Percentiles rank a stretch among this genome's conserved stretches.
Evolutionary conservation across 1,140 invertebrate species (phyloP).

Genomic region (Drosophila lini): DNA sequence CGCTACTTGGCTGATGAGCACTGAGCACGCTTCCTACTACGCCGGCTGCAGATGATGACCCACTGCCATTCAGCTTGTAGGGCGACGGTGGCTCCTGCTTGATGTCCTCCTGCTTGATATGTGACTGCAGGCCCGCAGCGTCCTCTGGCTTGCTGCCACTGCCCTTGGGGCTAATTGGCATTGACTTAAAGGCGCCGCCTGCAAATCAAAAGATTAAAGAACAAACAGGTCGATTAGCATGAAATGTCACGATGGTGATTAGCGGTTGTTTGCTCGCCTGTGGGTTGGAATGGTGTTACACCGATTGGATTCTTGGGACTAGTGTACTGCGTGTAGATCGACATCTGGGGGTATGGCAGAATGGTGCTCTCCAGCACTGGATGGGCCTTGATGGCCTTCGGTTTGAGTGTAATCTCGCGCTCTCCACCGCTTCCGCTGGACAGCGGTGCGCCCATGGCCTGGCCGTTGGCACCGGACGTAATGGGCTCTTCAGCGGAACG

Average conservation of each 20-base stretch:
- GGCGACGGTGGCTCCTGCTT: slow-evolving; percentile 82
- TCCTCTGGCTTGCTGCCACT: slow-evolving; percentile 45
- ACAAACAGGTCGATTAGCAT: slow-evolving; percentile 37
- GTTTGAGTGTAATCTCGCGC: slow-evolving; percentile 88
- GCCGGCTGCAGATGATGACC: slow-evolving; percentile 15
- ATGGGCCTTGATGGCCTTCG: slow-evolving; percentile 93
- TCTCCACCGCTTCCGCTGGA: slow-evolving; percentile 51
- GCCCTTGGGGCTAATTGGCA: slow-evolving; percentile 86
- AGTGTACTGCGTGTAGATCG: slow-evolving; percentile 87
- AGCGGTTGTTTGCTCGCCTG: slow-evolving; percentile 84
- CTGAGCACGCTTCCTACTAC: slow-evolving; percentile 49
- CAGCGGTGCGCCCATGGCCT: slow-evolving; percentile 53
- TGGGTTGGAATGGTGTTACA: slow-evolving; percentile 93
- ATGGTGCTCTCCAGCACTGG: slow-evolving; percentile 85
- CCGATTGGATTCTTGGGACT: slow-evolving; percentile 91
- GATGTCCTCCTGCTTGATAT: slow-evolving; percentile 81
- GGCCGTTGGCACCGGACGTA: slow-evolving; percentile 49
- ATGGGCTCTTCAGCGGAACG: slow-evolving; percentile 54
- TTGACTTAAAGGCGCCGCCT: slow-evolving; percentile 93
- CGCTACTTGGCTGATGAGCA: slow-evolving; percentile 52
- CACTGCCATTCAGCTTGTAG: slow-evolving; percentile 75
- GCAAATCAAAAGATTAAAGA: neutral
- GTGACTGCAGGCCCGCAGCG: slow-evolving; percentile 39
- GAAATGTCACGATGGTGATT: neutral
- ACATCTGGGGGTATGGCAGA: slow-evolving; percentile 84